Evolutionary conservation across 2,113 vertebrate genomes (phyloP).

Genomic region (Vulpes lagopus): DNA sequence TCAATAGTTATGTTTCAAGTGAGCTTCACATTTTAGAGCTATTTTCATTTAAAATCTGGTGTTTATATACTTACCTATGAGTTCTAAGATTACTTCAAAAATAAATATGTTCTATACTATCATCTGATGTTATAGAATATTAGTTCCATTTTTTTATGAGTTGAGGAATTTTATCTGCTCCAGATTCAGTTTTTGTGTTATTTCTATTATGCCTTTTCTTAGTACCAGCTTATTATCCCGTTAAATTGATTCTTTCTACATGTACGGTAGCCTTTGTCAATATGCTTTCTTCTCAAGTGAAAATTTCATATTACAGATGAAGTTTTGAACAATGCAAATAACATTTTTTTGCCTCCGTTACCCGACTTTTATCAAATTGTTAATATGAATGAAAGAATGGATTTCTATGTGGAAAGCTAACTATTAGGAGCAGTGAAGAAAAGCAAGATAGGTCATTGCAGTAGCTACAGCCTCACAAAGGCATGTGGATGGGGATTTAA

Average conservation of each 20-base stretch:
- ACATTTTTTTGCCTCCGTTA: background rate
- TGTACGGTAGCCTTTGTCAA: background rate
- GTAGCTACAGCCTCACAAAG: background rate
- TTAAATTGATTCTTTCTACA: background rate
- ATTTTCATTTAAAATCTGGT: constrained; percentile 31
- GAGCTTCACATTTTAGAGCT: background rate
- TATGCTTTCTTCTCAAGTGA: background rate
- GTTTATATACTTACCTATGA: background rate
- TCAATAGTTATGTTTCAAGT: background rate
- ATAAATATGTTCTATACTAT: background rate
- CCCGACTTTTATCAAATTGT: background rate
- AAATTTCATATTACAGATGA: constrained; percentile 6
- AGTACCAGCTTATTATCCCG: background rate
- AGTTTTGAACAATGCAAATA: constrained; percentile 24
- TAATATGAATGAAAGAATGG: background rate
- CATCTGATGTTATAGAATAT: background rate
- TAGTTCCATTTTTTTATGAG: background rate
- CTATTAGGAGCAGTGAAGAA: background rate
- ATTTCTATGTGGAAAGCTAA: constrained; percentile 7
- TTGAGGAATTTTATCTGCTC: background rate
- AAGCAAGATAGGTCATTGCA: background rate
- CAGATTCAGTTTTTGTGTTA: background rate
- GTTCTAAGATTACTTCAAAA: background rate
- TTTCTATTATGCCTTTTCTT: constrained; percentile 2
- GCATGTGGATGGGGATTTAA: background rate